Percentiles rank a stretch among this genome's conserved stretches.
phyloP scores from a whole-genome alignment of 2,113 vertebrate genomes.

The Puntigrus tetrazona region DNA sequence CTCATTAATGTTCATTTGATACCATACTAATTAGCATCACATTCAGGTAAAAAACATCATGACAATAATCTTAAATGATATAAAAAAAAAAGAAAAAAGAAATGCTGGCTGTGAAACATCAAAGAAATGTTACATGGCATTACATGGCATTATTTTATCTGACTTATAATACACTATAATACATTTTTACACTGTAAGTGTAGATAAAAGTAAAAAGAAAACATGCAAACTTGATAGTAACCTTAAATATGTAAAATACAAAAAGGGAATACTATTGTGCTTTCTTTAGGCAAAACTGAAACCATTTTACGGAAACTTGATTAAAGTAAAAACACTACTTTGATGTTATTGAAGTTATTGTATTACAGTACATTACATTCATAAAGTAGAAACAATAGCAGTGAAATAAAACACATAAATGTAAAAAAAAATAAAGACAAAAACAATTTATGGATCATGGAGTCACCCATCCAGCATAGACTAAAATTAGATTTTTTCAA shows the following conservation, averaged over 20 bases:
- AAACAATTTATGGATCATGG: neutral
- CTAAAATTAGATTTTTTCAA: neutral
- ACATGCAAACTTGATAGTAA: constrained; percentile 20
- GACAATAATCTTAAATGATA: neutral
- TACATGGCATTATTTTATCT: no score
- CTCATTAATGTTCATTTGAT: neutral
- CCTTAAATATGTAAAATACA: constrained; percentile 27
- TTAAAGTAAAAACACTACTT: neutral
- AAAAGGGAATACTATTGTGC: neutral
- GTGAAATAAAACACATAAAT: neutral
- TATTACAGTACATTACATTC: constrained; percentile 2
- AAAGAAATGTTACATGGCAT: neutral
- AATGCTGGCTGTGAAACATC: neutral
- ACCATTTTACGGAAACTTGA: neutral
- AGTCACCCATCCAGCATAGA: neutral
- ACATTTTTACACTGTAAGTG: constrained; percentile 30
- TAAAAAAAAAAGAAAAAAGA: neutral
- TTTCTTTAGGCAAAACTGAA: neutral
- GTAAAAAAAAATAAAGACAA: neutral
- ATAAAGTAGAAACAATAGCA: neutral
- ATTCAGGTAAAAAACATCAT: neutral
- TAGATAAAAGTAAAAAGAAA: neutral
- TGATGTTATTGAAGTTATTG: neutral
- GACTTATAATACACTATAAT: constrained; percentile 35
- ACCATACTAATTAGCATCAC: neutral